These are phyloP conservation scores for Brenthis hecate DNA, from an alignment of 2,888 invertebrate species.

Conservation along the genomic window DNA sequence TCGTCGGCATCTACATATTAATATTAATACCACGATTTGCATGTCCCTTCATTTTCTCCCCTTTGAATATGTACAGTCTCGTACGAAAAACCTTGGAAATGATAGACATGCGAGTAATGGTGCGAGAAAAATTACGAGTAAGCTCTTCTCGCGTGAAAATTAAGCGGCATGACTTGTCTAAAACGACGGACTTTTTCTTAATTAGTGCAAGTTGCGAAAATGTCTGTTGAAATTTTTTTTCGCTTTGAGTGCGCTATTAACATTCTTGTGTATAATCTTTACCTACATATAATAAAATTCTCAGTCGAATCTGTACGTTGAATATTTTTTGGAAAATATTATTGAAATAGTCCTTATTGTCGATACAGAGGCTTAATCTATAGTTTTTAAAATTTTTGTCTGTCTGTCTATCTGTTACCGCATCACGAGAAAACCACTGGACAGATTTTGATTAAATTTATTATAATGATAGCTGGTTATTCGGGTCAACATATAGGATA, in stretches of 20 bases:
- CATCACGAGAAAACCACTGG: no score
- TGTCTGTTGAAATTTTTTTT: conserved; percentile 2
- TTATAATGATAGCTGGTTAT: no score
- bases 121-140: conserved; percentile 57
- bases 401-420: no score
- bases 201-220: conserved; percentile 36
- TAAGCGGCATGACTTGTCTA: conserved; percentile 45
- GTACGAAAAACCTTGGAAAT: conserved; percentile 68
- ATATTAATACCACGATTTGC: conserved; percentile 60
- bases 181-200: conserved; percentile 36
- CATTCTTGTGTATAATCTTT: conserved; percentile 1
- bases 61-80: conserved; percentile 48
- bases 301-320: no score
- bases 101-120: conserved; percentile 75
- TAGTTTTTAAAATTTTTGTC: no score
- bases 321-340: no score
- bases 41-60: conserved; percentile 65
- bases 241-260: conserved; percentile 9
- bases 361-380: no score
- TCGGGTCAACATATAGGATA: no score
- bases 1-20: conserved; percentile 56
- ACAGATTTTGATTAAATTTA: no score
- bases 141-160: conserved; percentile 55
- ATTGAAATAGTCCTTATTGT: no score
- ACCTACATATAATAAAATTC: no score